Percentiles rank a stretch among this genome's conserved stretches.
These are phyloP conservation scores for Psettodes erumei DNA, from an alignment of 2,113 vertebrate species.

Conservation along the genomic window DNA sequence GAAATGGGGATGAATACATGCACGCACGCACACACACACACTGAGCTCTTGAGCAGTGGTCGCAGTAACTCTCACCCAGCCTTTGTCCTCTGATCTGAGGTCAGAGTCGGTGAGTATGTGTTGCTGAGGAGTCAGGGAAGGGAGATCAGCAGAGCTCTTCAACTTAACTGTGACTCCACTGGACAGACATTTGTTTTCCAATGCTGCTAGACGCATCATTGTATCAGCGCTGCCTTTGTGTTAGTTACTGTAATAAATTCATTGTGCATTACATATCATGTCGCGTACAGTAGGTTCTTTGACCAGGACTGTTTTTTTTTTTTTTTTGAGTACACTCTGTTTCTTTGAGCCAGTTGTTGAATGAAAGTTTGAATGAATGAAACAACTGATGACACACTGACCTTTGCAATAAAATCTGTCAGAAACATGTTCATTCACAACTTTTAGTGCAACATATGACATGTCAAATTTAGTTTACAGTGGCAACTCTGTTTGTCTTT, in stretches of 20 bases:
- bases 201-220: not conserved
- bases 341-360: not conserved
- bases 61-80: conserved; percentile 53
- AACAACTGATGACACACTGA: not conserved
- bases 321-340: not conserved
- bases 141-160: conserved; percentile 24
- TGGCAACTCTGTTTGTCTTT: no score
- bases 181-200: conserved; percentile 1
- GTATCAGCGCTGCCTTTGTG: not conserved
- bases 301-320: not conserved
- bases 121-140: conserved; percentile 30
- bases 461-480: no score
- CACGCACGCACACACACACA: conserved; percentile 33
- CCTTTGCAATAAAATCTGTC: no score
- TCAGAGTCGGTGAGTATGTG: conserved; percentile 30
- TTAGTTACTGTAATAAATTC: not conserved
- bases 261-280: not conserved
- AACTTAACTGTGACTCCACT: not conserved
- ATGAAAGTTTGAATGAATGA: not conserved
- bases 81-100: conserved; percentile 57
- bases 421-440: no score
- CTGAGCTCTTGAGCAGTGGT: conserved; percentile 36
- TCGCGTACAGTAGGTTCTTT: not conserved
- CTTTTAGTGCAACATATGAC: no score
- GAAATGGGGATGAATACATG: conserved; percentile 49